Percentiles rank a stretch among this genome's conserved stretches.
Evolutionary conservation across 2,797 vertebrate species (phyloP).

Genomic region (Adelosebastes latens): DNA sequence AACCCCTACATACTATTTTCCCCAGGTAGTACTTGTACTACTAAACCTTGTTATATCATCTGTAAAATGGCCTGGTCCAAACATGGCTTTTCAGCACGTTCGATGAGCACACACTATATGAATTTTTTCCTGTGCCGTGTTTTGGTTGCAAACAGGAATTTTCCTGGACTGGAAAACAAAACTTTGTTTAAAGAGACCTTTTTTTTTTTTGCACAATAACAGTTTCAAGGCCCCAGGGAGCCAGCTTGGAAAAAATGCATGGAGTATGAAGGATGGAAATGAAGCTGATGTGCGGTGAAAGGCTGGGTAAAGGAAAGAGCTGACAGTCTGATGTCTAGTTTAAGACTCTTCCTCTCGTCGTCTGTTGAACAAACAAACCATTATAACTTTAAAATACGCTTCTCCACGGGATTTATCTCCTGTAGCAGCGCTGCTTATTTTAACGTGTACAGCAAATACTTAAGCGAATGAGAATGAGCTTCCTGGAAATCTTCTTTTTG

Average conservation of each 20-base stretch:
- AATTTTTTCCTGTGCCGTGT: slow-evolving; percentile 49
- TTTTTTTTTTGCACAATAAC: slow-evolving; percentile 18
- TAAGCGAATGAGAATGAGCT: not conserved
- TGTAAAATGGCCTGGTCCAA: slow-evolving; percentile 21
- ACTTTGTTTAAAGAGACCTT: slow-evolving; percentile 34
- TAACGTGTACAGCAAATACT: not conserved
- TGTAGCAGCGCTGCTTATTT: not conserved
- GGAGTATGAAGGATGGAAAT: slow-evolving; percentile 51
- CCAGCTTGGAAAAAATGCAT: slow-evolving; percentile 45
- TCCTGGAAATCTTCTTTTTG: not conserved
- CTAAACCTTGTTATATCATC: slow-evolving; percentile 8
- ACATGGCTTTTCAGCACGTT: slow-evolving; percentile 27
- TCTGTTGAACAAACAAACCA: not conserved
- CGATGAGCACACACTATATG: not conserved
- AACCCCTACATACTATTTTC: not conserved
- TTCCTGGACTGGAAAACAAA: slow-evolving; percentile 58
- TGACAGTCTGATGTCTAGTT: slow-evolving; percentile 7
- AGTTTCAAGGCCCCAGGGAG: slow-evolving; percentile 45
- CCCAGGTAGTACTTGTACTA: not conserved
- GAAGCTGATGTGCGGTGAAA: slow-evolving; percentile 37
- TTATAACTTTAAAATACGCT: not conserved
- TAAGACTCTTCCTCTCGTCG: slow-evolving; percentile 8
- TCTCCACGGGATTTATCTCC: not conserved
- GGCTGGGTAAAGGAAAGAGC: slow-evolving; percentile 24
- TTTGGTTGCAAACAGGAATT: slow-evolving; percentile 39